Evolutionary conservation across 2,888 invertebrate species (phyloP), one percentile per base, ranked within the genome.

Genomic region (Blastobasis lacticolella): DNA sequence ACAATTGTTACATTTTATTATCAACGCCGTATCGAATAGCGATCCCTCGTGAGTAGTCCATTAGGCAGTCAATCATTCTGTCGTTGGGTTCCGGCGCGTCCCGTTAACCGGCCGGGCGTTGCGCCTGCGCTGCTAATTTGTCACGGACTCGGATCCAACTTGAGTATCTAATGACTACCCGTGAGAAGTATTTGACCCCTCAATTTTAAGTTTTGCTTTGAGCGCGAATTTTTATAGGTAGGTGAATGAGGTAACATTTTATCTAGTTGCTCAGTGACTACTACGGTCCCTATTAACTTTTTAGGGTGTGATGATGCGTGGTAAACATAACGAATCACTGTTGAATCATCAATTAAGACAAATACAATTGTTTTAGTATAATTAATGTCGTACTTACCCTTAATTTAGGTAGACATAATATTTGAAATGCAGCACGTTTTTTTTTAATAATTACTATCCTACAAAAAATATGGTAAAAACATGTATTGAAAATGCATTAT

Each of bases 31-130:
- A 50, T 50, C 53, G 42, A 53, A 53, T 54, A 47, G 37, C 56
- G 50, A 57, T 61, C 62, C 62, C 63, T 61, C 42, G 45, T 45
- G 42, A 61, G 56, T 58, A 63, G 59, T 71, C 63, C 61, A 73
- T 75, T 72, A 71, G 69, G 58, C 73, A 81, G 81, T 81, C 80
- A 73, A 81, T 82, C 82, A 82, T 75, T 72, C 65, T 70, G 75
- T 67, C 74, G 67, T 74, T 76, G 60, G 60, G 71, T 77, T 83
- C 81, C 81, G 82, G 73, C 57, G 50, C 54, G 50, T 51, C 60
- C 62, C 60, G 56, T 62, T 78, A 77, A 79, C 70, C 66, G 70
- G 57, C 59, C 72, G 77, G 79, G 79, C 66, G 79, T 78, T 54
- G 60, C 61, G 59, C 55, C 37, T 23, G 44, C 10, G 23, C 44